A percentile compares a stretch with the other conserved stretches of the same genome.
Conservation (phyloP, 2,888 invertebrate genomes). For the Tinea pellionella region DNA sequence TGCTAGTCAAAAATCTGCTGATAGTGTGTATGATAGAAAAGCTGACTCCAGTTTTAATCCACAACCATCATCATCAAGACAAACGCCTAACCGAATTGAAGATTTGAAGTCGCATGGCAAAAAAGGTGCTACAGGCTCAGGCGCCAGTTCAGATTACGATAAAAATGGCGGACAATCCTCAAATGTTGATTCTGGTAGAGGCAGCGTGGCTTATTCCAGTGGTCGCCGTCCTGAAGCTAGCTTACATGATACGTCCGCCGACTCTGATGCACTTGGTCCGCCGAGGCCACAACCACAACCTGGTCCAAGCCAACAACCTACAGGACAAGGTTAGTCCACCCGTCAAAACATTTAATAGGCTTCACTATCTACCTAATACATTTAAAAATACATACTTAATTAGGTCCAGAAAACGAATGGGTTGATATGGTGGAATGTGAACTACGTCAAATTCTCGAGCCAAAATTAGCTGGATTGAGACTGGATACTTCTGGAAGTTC, state of each 20-base stretch:
- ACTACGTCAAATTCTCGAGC: slow-evolving; percentile 80
- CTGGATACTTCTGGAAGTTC: slow-evolving; percentile 75
- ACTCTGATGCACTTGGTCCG: slow-evolving; percentile 62
- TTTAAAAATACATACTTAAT: not conserved
- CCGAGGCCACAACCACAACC: slow-evolving; percentile 41
- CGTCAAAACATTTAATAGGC: no score
- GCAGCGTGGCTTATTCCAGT: slow-evolving; percentile 84
- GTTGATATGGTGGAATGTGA: slow-evolving; percentile 85
- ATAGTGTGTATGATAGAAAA: slow-evolving; percentile 69
- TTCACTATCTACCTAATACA: no score
- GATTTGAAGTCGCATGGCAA: slow-evolving; percentile 57
- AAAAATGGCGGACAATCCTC: slow-evolving; percentile 80
- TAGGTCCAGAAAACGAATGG: slow-evolving; percentile 80
- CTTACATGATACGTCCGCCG: slow-evolving; percentile 68
- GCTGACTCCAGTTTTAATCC: slow-evolving; percentile 41
- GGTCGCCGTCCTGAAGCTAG: slow-evolving; percentile 71
- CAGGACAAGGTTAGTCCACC: slow-evolving; percentile 31
- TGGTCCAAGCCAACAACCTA: slow-evolving; percentile 43
- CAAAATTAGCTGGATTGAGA: slow-evolving; percentile 74
- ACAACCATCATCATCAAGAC: slow-evolving; percentile 61
- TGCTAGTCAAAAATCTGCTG: slow-evolving; percentile 60
- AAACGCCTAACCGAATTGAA: slow-evolving; percentile 58
- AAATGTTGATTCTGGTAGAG: slow-evolving; percentile 82
- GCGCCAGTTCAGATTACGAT: slow-evolving; percentile 79
- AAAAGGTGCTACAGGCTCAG: slow-evolving; percentile 65